Percentiles rank a stretch among this genome's conserved stretches.
phyloP scores from a whole-genome alignment of 2,888 invertebrate species.

The Nudaria mundana region DNA sequence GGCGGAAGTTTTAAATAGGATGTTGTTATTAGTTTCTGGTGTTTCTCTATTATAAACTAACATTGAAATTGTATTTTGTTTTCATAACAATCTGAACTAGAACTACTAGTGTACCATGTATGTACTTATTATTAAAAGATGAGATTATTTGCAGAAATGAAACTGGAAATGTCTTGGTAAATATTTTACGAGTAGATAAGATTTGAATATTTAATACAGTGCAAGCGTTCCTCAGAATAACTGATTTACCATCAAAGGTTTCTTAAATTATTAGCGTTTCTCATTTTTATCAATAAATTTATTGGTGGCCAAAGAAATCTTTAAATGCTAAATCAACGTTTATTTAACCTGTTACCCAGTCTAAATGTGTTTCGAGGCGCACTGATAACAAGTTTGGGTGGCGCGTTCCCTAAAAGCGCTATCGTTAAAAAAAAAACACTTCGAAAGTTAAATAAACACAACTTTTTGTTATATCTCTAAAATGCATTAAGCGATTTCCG shows the following conservation, averaged over 20 bases:
- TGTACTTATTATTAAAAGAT: too few species aligned
- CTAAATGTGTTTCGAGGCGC: conserved; percentile 63
- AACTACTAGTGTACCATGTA: too few species aligned
- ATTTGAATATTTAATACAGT: too few species aligned
- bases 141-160: too few species aligned
- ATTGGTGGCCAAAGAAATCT: conserved; percentile 60
- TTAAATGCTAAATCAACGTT: conserved; percentile 66
- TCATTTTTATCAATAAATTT: conserved; percentile 70
- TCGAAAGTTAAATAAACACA: conserved; percentile 41
- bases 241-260: conserved; percentile 45
- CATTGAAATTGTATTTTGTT: too few species aligned
- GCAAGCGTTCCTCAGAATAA: conserved; percentile 34
- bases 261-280: conserved; percentile 62
- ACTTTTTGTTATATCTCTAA: conserved; percentile 44
- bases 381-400: conserved; percentile 72
- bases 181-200: too few species aligned
- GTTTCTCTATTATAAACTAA: too few species aligned
- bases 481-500: conserved; percentile 55
- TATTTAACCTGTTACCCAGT: conserved; percentile 56
- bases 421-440: conserved; percentile 44
- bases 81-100: too few species aligned
- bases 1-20: too few species aligned
- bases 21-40: too few species aligned
- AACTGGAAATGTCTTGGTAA: too few species aligned
- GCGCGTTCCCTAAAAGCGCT: conserved; percentile 58